A percentile compares a stretch with the other conserved stretches of the same genome.
Conservation (phyloP, 2,797 vertebrate species). For the Enteromius fasciolatus region DNA sequence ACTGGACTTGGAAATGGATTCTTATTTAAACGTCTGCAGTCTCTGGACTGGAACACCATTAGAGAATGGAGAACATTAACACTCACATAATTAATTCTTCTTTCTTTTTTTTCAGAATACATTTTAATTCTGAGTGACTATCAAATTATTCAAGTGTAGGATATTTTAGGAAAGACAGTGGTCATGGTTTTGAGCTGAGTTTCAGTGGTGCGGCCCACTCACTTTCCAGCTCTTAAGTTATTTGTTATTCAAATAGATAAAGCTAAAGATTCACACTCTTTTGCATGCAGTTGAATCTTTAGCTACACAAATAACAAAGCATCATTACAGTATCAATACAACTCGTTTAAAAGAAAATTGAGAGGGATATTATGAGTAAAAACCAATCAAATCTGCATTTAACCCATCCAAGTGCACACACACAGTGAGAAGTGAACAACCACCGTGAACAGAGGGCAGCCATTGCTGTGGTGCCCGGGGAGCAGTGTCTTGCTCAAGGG, state of each 20-base stretch:
- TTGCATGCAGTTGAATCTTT: neutral
- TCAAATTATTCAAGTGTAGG: constrained; percentile 36
- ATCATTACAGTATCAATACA: neutral
- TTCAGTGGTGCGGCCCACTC: neutral
- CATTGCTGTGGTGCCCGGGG: no score
- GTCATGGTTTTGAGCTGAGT: neutral
- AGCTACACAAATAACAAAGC: neutral
- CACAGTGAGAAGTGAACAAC: no score
- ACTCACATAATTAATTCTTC: constrained; percentile 58
- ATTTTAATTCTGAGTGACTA: constrained; percentile 41
- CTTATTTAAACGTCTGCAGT: constrained; percentile 59
- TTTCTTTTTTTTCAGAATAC: constrained; percentile 32
- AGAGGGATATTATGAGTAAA: neutral
- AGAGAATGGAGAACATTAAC: constrained; percentile 60
- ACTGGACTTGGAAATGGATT: constrained; percentile 37
- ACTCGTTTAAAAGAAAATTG: neutral
- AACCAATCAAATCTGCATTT: neutral
- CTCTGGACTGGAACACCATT: constrained; percentile 59
- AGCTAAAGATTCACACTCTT: neutral
- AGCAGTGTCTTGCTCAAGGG: no score
- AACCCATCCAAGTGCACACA: no score
- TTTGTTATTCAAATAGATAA: neutral
- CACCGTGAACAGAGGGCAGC: no score
- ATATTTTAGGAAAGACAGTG: constrained; percentile 32
- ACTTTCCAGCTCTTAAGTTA: neutral